These are phyloP conservation scores for Chiloscyllium punctatum DNA, from an alignment of 2,797 vertebrate genomes.

Conservation along the genomic window DNA sequence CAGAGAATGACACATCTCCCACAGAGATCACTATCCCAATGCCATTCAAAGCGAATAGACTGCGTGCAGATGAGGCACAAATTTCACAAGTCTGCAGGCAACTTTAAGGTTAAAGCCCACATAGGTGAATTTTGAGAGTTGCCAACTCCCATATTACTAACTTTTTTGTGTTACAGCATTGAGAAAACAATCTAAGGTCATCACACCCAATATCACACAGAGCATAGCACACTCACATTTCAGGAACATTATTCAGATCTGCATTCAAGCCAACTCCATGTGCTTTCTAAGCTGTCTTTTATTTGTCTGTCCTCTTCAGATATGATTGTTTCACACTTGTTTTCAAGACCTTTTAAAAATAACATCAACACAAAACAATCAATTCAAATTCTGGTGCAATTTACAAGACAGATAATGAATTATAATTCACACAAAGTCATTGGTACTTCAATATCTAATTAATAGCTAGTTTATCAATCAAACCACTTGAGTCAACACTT, in stretches of 20 bases:
- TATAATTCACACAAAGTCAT: neutral
- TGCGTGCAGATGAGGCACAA: too few species aligned
- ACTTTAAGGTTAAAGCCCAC: too few species aligned
- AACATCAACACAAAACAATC: neutral
- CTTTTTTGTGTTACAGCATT: too few species aligned
- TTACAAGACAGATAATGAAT: neutral
- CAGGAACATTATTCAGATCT: neutral
- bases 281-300: neutral
- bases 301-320: neutral
- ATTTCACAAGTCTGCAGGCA: too few species aligned
- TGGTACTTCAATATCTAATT: neutral
- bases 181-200: too few species aligned
- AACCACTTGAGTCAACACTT: neutral
- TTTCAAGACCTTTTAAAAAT: neutral
- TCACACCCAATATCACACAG: too few species aligned
- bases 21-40: too few species aligned
- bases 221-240: too few species aligned
- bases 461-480: neutral
- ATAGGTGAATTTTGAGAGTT: too few species aligned
- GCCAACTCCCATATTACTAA: too few species aligned
- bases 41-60: too few species aligned
- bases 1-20: too few species aligned
- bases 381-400: neutral
- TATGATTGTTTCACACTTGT: neutral
- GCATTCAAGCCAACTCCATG: neutral